Percentiles rank a stretch among this genome's conserved stretches.
These are phyloP conservation scores for Sciurus carolinensis DNA, from an alignment of 2,797 vertebrate genomes.

Conservation along the genomic window DNA sequence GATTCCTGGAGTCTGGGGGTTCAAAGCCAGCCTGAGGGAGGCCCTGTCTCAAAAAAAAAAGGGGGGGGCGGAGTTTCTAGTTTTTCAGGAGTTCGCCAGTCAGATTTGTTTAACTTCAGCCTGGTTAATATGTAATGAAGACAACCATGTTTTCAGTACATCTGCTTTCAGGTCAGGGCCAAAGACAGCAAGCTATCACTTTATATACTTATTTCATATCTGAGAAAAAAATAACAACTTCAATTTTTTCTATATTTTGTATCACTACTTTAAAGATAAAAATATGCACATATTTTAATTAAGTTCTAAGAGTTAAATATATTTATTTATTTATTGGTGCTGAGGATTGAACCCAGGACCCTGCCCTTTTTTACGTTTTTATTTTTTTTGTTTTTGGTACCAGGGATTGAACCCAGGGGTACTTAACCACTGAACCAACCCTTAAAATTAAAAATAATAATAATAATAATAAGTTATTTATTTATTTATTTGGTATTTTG, in stretches of 20 bases:
- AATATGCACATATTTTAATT: slow-evolving; percentile 14
- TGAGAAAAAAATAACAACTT: background rate
- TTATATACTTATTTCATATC: slow-evolving; percentile 37
- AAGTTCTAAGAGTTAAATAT: slow-evolving; percentile 5
- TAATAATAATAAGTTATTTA: no score
- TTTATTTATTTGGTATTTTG: no score
- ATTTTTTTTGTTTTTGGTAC: no score
- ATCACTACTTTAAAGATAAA: background rate
- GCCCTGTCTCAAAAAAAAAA: no score
- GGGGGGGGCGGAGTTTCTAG: no score
- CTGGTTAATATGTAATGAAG: background rate
- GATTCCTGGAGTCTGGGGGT: background rate
- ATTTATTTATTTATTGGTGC: background rate
- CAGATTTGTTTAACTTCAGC: slow-evolving; percentile 24
- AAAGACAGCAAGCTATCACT: background rate
- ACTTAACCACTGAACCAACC: no score
- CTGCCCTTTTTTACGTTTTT: no score
- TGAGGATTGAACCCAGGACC: background rate
- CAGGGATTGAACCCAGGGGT: no score
- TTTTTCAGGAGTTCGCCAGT: slow-evolving; percentile 42
- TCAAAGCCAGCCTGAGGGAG: background rate
- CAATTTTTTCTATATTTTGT: background rate
- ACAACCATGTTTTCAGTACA: background rate
- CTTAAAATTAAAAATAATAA: no score
- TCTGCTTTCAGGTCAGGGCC: background rate